Percentiles rank a stretch among this genome's conserved stretches.
These are phyloP conservation scores for Eilema caniola DNA, from an alignment of 2,888 invertebrate genomes.

Conservation along the genomic window DNA sequence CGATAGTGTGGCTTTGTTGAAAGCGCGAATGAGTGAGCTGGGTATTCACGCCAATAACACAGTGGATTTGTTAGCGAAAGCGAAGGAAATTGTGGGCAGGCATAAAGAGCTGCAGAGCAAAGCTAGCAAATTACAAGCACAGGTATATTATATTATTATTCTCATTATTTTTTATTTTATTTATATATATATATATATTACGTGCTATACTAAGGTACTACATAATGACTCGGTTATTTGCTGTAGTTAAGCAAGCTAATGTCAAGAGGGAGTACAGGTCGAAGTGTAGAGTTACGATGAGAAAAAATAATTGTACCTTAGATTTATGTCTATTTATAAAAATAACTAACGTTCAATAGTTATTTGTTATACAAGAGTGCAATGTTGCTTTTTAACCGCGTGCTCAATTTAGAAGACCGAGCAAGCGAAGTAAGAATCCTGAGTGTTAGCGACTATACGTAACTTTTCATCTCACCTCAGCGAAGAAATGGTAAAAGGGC, in stretches of 20 bases:
- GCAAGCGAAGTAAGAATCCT: too few relatives aligned
- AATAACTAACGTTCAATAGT: background rate
- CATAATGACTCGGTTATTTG: background rate
- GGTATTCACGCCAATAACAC: slow-evolving; percentile 96
- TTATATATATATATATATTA: too few relatives aligned
- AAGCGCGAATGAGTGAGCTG: slow-evolving; percentile 96
- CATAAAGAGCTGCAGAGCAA: slow-evolving; percentile 97
- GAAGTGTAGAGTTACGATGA: background rate
- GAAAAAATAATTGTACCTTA: too few relatives aligned
- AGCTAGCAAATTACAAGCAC: slow-evolving; percentile 94
- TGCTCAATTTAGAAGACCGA: too few relatives aligned
- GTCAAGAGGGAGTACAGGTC: background rate
- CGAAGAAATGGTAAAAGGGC: too few relatives aligned
- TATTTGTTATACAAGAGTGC: too few relatives aligned
- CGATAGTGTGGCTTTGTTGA: slow-evolving; percentile 95
- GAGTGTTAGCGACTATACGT: too few relatives aligned
- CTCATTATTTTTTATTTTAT: background rate
- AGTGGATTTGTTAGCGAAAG: slow-evolving; percentile 94
- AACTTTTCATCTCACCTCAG: too few relatives aligned
- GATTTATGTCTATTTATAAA: too few relatives aligned
- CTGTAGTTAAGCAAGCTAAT: background rate
- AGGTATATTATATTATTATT: slow-evolving; percentile 83
- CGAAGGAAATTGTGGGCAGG: slow-evolving; percentile 96
- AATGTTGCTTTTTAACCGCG: too few relatives aligned
- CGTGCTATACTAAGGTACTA: background rate